A percentile compares a stretch with the other conserved stretches of the same genome.
phyloP scores from a whole-genome alignment of 2,888 invertebrate genomes.

The Antheraea assamensis region DNA sequence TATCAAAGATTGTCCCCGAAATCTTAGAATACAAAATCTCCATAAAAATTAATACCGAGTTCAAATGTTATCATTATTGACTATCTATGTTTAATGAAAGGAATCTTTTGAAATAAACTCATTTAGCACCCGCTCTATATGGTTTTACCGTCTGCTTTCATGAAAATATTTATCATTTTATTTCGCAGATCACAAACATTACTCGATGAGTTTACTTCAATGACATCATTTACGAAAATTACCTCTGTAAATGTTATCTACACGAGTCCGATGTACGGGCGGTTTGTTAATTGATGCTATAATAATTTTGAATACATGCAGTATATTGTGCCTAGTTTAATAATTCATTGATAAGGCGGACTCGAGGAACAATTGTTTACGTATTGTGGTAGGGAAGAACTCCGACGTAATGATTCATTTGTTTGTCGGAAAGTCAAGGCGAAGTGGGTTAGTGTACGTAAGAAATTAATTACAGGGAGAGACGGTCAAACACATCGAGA shows the following conservation, averaged over 20 bases:
- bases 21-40: not conserved
- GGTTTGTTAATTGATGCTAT: not conserved
- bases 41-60: no score
- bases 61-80: no score
- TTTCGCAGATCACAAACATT: not conserved
- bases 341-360: not conserved
- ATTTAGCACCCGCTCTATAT: not conserved
- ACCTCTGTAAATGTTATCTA: not conserved
- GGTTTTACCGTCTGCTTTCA: constrained; percentile 6
- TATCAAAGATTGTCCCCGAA: not conserved
- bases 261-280: not conserved
- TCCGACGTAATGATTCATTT: constrained; percentile 34
- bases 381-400: constrained; percentile 20
- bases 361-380: constrained; percentile 13
- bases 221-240: not conserved
- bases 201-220: not conserved
- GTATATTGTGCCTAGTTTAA: not conserved
- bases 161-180: not conserved
- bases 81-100: not conserved
- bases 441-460: constrained; percentile 17
- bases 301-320: not conserved
- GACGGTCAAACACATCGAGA: constrained; percentile 13
- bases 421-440: constrained; percentile 41
- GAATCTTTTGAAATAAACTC: not conserved
- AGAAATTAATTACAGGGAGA: constrained; percentile 13